Evolutionary conservation across 2,113 vertebrate genomes (phyloP).

Genomic region (Propithecus coquereli): DNA sequence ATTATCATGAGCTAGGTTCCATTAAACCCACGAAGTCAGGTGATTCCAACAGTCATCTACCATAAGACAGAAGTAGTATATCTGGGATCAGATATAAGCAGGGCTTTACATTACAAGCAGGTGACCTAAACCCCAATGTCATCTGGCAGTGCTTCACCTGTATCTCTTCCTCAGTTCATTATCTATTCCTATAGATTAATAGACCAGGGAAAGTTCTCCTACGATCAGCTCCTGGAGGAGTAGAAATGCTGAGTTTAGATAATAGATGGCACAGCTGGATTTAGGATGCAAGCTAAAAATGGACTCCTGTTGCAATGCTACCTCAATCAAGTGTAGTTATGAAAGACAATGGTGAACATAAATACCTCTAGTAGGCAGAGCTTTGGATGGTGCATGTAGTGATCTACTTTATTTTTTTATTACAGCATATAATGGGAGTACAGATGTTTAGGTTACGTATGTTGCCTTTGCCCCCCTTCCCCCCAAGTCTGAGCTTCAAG

Average conservation of each 20-base stretch:
- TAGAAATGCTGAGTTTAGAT: not conserved
- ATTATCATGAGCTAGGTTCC: not conserved
- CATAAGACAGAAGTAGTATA: not conserved
- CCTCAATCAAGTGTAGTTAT: not conserved
- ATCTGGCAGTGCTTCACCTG: not conserved
- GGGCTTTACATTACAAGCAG: not conserved
- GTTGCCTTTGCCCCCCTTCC: too few species aligned
- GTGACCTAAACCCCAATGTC: not conserved
- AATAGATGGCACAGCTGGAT: not conserved
- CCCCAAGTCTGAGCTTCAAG: too few species aligned
- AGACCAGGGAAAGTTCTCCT: not conserved
- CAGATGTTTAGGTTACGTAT: too few species aligned
- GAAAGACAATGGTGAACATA: not conserved
- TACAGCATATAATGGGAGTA: too few species aligned
- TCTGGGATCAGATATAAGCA: not conserved
- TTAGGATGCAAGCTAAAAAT: not conserved
- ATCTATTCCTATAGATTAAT: not conserved
- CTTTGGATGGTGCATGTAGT: not conserved
- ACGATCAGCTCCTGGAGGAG: not conserved
- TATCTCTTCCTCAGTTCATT: not conserved
- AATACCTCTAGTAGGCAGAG: not conserved
- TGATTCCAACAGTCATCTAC: not conserved
- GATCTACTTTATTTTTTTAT: too few species aligned
- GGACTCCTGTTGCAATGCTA: not conserved
- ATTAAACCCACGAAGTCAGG: not conserved